Base-by-base conservation (phyloP, 2,888 invertebrate species). In the Idaea straminata region DNA sequence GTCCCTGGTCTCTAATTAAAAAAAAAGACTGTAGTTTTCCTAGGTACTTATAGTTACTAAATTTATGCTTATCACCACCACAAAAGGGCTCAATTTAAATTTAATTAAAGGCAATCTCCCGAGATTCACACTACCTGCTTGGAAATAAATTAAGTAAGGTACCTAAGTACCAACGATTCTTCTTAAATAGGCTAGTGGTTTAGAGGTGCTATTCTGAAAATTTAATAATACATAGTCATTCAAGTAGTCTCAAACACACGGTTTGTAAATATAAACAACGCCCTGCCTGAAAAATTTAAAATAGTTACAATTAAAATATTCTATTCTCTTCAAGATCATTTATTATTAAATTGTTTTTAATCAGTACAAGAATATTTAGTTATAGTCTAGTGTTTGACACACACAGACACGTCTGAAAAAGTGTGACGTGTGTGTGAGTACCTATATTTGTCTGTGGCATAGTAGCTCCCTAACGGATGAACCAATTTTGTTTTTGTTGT, bases 151-250 rank as follows among this genome's bases (percentile, higher is more conserved):
- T 81, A 74, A 77, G 76, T 67, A 70, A 77, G 76, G 68, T 71
- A n/a, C n/a, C n/a, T n/a, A 77, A 78, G 80, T 80, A 80, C 77
- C 80, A 76, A 85, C 84, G 81, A 83, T 83, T 86, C 86, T 85
- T 85, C 83, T 84, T 81, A 80, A 86, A 85, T 85, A 84, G 82
- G 79, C 77, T 72, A 79, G 76, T 73, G 73, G 76, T 74, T 77
- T 72, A 72, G 78, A 80, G 78, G 75, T 79, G 80, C 82, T 86
- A 87, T 86, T 84, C 78, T 79, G 77, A 75, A 85, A 86, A 85
- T 85, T 85, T 87, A 87, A 87, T 87, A 87, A 85, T 47, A 47
- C 47, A 47, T 83, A 80, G 75, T 79, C 76, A 78, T 81, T 81
- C 82, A 82, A 79, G 80, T 77, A 76, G 74, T 69, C 62, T 64